These are phyloP conservation scores for Desmophyllum pertusum DNA, from an alignment of 92 coral and sea anemone genomes.

Conservation along the genomic window DNA sequence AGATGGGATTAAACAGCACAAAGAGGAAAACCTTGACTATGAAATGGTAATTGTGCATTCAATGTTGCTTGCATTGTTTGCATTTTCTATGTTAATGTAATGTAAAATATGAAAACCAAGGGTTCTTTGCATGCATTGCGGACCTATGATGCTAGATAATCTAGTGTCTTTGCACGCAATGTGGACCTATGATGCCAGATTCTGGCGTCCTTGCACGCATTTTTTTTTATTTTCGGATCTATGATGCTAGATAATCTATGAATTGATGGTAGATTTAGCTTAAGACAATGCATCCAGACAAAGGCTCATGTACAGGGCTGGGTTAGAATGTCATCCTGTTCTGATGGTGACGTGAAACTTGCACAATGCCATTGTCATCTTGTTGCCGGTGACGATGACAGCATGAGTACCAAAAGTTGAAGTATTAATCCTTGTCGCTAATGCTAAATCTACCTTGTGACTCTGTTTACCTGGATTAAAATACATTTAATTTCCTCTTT, in stretches of 20 bases:
- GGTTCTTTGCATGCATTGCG: too few relatives aligned
- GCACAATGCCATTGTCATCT: not conserved
- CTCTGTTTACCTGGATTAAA: not conserved
- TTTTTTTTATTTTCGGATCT: too few relatives aligned
- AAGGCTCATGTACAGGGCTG: not conserved
- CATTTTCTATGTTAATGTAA: not conserved
- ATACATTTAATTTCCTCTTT: not conserved
- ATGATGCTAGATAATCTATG: too few relatives aligned
- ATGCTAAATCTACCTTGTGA: not conserved
- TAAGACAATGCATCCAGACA: not conserved
- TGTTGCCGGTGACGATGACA: not conserved
- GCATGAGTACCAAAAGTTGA: not conserved
- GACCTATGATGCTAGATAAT: too few relatives aligned
- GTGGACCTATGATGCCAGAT: too few relatives aligned
- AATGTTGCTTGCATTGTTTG: not conserved
- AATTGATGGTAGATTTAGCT: too few relatives aligned
- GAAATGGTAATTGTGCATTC: slow-evolving; percentile 78
- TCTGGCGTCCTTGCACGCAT: too few relatives aligned
- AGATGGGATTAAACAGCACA: slow-evolving; percentile 45
- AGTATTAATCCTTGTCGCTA: not conserved
- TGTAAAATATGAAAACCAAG: too few relatives aligned
- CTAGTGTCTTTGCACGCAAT: too few relatives aligned
- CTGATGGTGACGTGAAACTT: not conserved
- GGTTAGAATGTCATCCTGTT: too few relatives aligned
- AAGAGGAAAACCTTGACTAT: slow-evolving; percentile 58